These are phyloP conservation scores for Dicrurus megarhynchus DNA, from an alignment of 2,113 vertebrate genomes.

Conservation along the genomic window DNA sequence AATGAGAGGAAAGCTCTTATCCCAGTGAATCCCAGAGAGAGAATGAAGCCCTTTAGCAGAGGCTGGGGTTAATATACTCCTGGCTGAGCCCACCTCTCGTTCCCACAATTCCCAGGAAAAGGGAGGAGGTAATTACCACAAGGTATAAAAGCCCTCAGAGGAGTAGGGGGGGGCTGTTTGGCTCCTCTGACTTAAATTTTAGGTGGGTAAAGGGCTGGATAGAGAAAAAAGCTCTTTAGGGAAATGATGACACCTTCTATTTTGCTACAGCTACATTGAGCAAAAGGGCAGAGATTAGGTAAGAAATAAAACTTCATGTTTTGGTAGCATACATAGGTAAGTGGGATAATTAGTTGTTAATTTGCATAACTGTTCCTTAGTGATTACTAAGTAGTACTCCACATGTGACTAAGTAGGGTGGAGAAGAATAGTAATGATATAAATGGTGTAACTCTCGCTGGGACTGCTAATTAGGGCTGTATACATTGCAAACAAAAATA, in stretches of 20 bases:
- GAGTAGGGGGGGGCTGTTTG: background rate
- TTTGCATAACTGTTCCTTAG: background rate
- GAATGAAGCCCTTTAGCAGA: background rate
- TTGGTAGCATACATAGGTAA: accelerated
- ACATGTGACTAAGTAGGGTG: no score
- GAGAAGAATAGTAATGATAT: no score
- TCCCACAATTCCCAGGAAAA: accelerated
- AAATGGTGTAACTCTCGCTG: no score
- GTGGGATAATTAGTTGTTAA: no score
- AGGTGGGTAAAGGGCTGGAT: background rate
- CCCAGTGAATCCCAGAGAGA: accelerated
- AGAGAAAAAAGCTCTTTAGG: background rate
- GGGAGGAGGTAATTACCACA: background rate
- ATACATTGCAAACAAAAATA: background rate
- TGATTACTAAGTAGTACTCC: no score
- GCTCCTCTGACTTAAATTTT: background rate
- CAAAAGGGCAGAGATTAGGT: accelerated
- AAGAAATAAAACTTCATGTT: background rate
- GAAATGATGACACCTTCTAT: background rate
- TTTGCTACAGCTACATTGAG: background rate
- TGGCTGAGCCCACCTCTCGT: accelerated
- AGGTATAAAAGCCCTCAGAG: background rate
- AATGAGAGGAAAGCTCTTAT: accelerated
- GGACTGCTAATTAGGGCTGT: background rate
- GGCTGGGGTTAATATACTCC: background rate